Evolutionary conservation across 2,888 invertebrate species (phyloP).

Genomic region (Synanthedon formicaeformis): DNA sequence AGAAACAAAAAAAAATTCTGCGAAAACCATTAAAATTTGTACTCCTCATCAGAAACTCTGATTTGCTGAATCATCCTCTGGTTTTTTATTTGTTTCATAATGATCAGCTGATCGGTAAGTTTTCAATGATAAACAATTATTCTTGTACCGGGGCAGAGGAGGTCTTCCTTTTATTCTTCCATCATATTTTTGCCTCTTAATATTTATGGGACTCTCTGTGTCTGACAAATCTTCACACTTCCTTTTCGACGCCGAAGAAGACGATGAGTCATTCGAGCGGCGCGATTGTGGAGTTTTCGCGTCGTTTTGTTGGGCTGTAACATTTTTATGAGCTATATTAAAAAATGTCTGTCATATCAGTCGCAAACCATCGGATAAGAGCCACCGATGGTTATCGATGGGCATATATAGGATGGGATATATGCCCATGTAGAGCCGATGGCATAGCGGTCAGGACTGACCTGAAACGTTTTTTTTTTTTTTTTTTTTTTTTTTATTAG

Average conservation of each 20-base stretch:
- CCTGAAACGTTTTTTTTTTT: too few species aligned
- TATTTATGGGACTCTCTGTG: slow-evolving; percentile 48
- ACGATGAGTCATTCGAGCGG: slow-evolving; percentile 25
- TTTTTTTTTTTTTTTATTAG: too few species aligned
- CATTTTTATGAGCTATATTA: not conserved
- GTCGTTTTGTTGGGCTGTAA: not conserved
- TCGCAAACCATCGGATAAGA: too few species aligned
- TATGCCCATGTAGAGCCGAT: too few species aligned
- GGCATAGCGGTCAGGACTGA: too few species aligned
- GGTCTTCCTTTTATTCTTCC: slow-evolving; percentile 53
- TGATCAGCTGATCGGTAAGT: slow-evolving; percentile 39
- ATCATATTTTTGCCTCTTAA: slow-evolving; percentile 52
- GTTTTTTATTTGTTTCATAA: slow-evolving; percentile 7
- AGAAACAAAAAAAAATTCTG: too few species aligned
- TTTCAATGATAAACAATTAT: slow-evolving; percentile 30
- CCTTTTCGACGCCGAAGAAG: slow-evolving; percentile 47
- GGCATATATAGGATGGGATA: too few species aligned
- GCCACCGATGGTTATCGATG: too few species aligned
- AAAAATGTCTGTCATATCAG: too few species aligned
- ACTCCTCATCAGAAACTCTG: not conserved
- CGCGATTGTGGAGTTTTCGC: slow-evolving; percentile 31
- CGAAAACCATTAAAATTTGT: too few species aligned
- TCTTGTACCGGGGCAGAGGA: slow-evolving; percentile 35
- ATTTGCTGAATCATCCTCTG: not conserved
- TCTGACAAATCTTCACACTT: slow-evolving; percentile 47